Conservation (phyloP, 2,888 invertebrate species). For the Tetheella fluctuosa region DNA sequence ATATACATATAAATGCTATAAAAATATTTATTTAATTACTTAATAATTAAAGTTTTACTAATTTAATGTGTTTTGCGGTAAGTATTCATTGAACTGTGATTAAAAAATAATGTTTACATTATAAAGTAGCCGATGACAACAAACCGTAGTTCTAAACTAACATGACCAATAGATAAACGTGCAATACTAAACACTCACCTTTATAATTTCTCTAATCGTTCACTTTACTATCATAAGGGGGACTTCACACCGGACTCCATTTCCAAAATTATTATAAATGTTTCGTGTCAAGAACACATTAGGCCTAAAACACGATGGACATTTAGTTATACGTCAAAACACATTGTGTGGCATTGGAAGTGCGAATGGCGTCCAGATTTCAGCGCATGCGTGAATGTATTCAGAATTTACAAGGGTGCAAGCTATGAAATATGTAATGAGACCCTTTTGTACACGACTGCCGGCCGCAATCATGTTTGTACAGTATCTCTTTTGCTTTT, state of each 20-base stretch:
- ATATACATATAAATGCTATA: no score
- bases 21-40: no score
- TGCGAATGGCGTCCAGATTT: constrained; percentile 75
- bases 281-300: constrained; percentile 82
- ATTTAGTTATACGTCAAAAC: constrained; percentile 76
- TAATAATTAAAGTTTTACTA: no score
- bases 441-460: constrained; percentile 32
- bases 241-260: constrained; percentile 67
- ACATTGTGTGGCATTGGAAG: constrained; percentile 72
- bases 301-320: constrained; percentile 58
- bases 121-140: constrained; percentile 38
- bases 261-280: constrained; percentile 59
- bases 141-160: constrained; percentile 39
- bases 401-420: constrained; percentile 49
- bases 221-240: constrained; percentile 77
- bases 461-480: neutral
- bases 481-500: neutral
- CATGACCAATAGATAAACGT: constrained; percentile 48
- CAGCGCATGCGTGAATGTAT: constrained; percentile 71
- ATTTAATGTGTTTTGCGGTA: no score
- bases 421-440: constrained; percentile 48
- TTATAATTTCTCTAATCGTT: constrained; percentile 50
- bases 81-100: no score
- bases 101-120: constrained; percentile 32
- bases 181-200: constrained; percentile 55